Conservation (phyloP, 2,888 invertebrate genomes). For the Drosophila monieri region DNA sequence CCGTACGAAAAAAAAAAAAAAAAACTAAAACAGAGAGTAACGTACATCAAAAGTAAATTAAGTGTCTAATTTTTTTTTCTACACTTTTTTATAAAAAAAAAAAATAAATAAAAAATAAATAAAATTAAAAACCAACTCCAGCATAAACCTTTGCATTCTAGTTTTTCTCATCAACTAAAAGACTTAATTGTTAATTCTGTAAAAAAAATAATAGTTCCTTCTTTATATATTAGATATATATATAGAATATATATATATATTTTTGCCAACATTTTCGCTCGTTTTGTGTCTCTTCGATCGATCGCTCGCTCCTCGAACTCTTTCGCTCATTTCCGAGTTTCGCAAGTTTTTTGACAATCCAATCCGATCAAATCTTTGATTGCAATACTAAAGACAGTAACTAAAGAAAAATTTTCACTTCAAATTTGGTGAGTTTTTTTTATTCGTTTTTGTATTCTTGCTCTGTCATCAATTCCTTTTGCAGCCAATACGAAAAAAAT, state of each 20-base stretch:
- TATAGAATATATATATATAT: constrained; percentile 55
- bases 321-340: constrained; percentile 66
- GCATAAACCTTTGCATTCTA: constrained; percentile 68
- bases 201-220: constrained; percentile 48
- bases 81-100: constrained; percentile 36
- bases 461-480: constrained; percentile 72
- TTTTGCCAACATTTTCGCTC: constrained; percentile 63
- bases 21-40: constrained; percentile 46
- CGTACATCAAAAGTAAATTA: constrained; percentile 69
- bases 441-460: constrained; percentile 64
- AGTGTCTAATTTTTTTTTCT: constrained; percentile 51
- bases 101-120: constrained; percentile 63
- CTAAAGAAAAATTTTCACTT: constrained; percentile 51
- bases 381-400: constrained; percentile 78
- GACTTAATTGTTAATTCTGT: constrained; percentile 54
- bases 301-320: constrained; percentile 71
- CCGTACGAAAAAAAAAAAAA: constrained; percentile 17
- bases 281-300: constrained; percentile 73
- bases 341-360: constrained; percentile 64
- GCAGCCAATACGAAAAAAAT: constrained; percentile 60
- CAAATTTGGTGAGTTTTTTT: constrained; percentile 77
- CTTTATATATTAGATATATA: constrained; percentile 49
- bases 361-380: constrained; percentile 63
- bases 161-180: constrained; percentile 70
- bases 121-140: constrained; percentile 57